Evolutionary conservation across 2,888 invertebrate genomes (phyloP), one percentile per base, ranked within the genome.

Genomic region (Aphodius granarius): DNA sequence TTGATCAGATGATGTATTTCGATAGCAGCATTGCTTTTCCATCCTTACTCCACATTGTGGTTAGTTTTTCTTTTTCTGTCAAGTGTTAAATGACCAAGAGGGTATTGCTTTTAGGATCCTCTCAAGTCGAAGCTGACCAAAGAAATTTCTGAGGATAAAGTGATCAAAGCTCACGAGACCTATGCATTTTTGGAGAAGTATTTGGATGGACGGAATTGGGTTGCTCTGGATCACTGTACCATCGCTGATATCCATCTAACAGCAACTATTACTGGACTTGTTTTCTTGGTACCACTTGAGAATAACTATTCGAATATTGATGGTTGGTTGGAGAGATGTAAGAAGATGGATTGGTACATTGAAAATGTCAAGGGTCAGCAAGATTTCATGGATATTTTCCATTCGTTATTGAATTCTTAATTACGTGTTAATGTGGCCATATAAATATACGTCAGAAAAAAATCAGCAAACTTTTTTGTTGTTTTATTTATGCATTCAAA

Each of bases 1-100:
- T 92, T 43, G 88, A 91, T 82, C 89, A 90, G 79, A 85, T 88
- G 68, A 80, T 91, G 72, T 87, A 90, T 82, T 91, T 89, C 79
- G 89, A 91, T 76, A 86, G 86, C 73, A 89, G 89, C 4, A 86
- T 87, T 13, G 84, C 91, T 1, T 90, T 89, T 78, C 85, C 88
- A 71, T 83, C 86, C 17, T 81, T 89, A 19, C 87, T 86, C 62
- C 86, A 84, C 64, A 86, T 87, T 75, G 85, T 86, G 66, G 90
- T 90, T 82, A 87, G 87, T 85, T 13, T 65, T 65, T 65, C 19
- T 16, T 18, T 15, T 65, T 65, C n/a, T 9, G 20, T 23, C 5
- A 23, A 23, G 21, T 63, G 18, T 63, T 72, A 43, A 43, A 9
- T 71, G n/a, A n/a, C n/a, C n/a, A n/a, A n/a, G n/a, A n/a, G n/a